Percentiles rank a stretch among this genome's conserved stretches.
These are phyloP conservation scores for Pycnonotus jocosus DNA, from an alignment of 2,113 vertebrate species.

Conservation along the genomic window DNA sequence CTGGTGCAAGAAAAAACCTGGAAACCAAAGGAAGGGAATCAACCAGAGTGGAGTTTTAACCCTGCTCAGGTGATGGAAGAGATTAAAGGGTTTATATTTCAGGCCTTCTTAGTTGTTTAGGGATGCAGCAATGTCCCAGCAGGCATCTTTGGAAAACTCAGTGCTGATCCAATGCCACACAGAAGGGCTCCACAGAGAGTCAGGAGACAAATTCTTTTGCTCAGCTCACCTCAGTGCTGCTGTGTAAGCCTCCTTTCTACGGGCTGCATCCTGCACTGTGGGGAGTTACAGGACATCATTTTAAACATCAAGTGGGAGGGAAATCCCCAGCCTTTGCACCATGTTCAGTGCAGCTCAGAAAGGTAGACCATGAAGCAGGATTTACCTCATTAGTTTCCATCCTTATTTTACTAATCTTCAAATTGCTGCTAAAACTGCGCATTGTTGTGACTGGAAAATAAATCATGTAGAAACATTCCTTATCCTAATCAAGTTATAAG, in stretches of 20 bases:
- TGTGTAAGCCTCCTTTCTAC: neutral
- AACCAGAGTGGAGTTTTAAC: neutral
- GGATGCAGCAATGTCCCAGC: neutral
- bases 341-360: neutral
- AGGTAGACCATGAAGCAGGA: neutral
- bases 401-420: constrained; percentile 18
- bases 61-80: accelerated
- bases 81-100: neutral
- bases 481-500: constrained; percentile 74
- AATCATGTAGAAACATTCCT: constrained; percentile 64
- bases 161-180: neutral
- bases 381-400: neutral
- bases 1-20: neutral
- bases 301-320: neutral
- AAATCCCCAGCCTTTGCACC: neutral
- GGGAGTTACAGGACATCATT: accelerated
- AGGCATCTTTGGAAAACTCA: neutral
- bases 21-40: neutral
- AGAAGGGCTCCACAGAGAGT: accelerated
- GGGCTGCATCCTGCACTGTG: accelerated
- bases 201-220: neutral
- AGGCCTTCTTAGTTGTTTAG: neutral
- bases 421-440: constrained; percentile 42
- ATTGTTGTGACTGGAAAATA: constrained; percentile 68
- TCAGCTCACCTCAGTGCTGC: neutral